These are phyloP conservation scores for Drosophila pseudoobscura DNA, from an alignment of 1,140 invertebrate species.

Conservation along the genomic window DNA sequence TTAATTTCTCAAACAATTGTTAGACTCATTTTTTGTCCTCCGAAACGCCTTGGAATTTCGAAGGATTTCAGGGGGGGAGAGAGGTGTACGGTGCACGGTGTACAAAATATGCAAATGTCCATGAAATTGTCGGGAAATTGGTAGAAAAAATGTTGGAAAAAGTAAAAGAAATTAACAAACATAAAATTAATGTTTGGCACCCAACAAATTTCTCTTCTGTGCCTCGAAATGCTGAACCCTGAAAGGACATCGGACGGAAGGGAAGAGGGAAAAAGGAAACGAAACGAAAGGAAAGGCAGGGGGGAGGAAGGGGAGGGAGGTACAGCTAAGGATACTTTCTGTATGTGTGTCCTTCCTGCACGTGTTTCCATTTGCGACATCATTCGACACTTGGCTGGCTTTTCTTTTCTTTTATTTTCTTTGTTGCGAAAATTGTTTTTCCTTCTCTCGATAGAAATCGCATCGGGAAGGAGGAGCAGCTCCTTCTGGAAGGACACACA, in stretches of 20 bases:
- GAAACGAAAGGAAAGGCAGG: no score
- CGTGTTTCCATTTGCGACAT: constrained; percentile 68
- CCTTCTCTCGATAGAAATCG: constrained; percentile 60
- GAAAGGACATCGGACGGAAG: background rate
- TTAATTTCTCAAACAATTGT: constrained; percentile 46
- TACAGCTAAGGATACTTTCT: constrained; percentile 28
- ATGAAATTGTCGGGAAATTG: constrained; percentile 69
- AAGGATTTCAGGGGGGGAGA: background rate
- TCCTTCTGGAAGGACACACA: background rate
- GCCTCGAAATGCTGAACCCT: constrained; percentile 37
- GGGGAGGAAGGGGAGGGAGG: constrained; percentile 2
- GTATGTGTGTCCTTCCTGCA: constrained; percentile 45
- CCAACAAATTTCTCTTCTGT: constrained; percentile 60
- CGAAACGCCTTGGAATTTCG: constrained; percentile 71
- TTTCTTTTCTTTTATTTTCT: constrained; percentile 46
- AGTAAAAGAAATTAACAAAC: constrained; percentile 82
- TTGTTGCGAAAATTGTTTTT: constrained; percentile 65
- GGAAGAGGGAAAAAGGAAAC: background rate
- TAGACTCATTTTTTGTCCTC: constrained; percentile 19
- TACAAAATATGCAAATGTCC: constrained; percentile 72
- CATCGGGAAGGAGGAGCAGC: constrained; percentile 4
- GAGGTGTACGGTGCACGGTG: background rate
- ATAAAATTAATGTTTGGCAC: constrained; percentile 81
- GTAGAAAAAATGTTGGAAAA: constrained; percentile 55
- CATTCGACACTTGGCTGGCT: constrained; percentile 43